Evolutionary conservation across 2,797 vertebrate species (phyloP).

Genomic region (Pachyuromys duprasi): DNA sequence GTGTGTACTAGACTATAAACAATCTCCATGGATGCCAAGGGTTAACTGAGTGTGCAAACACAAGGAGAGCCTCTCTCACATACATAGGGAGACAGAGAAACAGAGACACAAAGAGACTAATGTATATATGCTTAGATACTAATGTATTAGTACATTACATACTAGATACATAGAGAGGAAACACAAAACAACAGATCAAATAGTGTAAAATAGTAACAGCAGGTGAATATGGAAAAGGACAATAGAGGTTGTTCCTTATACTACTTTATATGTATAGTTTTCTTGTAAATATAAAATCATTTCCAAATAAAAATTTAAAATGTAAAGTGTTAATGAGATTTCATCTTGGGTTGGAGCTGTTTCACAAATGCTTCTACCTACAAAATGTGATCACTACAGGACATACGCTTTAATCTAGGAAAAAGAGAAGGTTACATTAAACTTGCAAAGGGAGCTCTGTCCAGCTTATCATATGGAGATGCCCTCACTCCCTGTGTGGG

Average conservation of each 20-base stretch:
- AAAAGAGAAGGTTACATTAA: background rate
- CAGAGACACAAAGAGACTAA: background rate
- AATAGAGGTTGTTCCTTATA: background rate
- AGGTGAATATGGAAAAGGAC: background rate
- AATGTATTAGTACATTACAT: no score
- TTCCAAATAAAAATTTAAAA: conserved; percentile 45
- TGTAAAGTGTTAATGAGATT: background rate
- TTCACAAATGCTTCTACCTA: conserved; percentile 7
- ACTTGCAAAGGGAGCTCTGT: background rate
- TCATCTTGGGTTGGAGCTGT: background rate
- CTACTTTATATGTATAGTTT: background rate
- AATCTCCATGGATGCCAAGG: no score
- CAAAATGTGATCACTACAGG: background rate
- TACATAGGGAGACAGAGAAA: background rate
- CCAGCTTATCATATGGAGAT: background rate
- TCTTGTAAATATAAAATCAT: conserved; percentile 43
- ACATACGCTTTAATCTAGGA: background rate
- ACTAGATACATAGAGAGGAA: background rate
- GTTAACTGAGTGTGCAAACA: background rate
- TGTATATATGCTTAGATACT: background rate
- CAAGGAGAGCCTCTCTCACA: background rate
- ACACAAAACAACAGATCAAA: background rate
- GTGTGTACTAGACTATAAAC: background rate
- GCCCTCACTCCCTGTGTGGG: background rate
- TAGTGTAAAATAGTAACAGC: background rate